phyloP scores from a whole-genome alignment of 2,797 vertebrate genomes.

The Betta splendens region DNA sequence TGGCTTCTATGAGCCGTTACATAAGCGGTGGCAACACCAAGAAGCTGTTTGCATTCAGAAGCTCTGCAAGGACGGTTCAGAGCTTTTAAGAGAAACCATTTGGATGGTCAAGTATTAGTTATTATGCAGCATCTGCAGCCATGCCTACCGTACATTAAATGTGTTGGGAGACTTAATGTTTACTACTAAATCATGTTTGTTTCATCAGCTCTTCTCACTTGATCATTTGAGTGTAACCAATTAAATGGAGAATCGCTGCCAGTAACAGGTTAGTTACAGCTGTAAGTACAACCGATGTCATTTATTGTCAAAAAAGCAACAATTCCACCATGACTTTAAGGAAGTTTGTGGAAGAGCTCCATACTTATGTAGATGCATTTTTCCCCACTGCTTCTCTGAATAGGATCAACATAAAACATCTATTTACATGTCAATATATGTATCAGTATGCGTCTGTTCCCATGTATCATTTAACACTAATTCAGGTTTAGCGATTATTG shows the following conservation, averaged over 20 bases:
- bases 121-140: conserved; percentile 5
- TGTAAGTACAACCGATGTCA: conserved; percentile 87
- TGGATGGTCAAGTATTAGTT: neutral
- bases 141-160: conserved; percentile 10
- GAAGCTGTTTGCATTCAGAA: conserved; percentile 31
- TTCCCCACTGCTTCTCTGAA: neutral
- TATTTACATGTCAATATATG: too few relatives aligned
- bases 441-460: too few relatives aligned
- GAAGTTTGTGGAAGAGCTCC: neutral
- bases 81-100: conserved; percentile 17
- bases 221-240: conserved; percentile 88
- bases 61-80: neutral
- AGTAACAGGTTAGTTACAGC: conserved; percentile 91
- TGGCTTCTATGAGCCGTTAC: conserved; percentile 8
- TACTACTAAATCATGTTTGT: conserved; percentile 87
- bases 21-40: conserved; percentile 6
- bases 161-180: conserved; percentile 28
- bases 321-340: neutral
- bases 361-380: conserved; percentile 2
- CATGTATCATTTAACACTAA: too few relatives aligned
- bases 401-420: neutral
- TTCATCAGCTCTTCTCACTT: conserved; percentile 90
- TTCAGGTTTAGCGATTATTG: neutral
- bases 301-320: conserved; percentile 15
- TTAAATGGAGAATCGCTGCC: conserved; percentile 88